Evolutionary conservation across 2,113 vertebrate species (phyloP).

Genomic region (Emydocephalus ijimae): DNA sequence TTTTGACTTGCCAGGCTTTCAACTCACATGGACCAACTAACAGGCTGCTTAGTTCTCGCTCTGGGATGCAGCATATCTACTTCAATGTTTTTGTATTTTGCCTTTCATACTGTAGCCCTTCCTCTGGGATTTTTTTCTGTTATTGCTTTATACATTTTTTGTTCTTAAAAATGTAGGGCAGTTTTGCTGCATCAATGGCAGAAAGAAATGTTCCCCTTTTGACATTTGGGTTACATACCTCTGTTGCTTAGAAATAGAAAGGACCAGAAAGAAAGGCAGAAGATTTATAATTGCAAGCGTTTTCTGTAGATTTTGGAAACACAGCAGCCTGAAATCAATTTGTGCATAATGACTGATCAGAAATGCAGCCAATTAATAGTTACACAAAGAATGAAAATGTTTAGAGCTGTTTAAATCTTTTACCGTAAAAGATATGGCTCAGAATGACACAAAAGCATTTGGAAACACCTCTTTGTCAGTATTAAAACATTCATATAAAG

Average conservation of each 20-base stretch:
- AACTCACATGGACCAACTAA: neutral
- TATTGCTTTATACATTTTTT: neutral
- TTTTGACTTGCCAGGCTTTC: neutral
- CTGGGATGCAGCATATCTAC: neutral
- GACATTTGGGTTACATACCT: slow-evolving; percentile 1
- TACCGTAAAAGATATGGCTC: neutral
- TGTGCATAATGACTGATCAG: neutral
- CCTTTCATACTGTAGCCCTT: neutral
- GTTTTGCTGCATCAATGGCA: slow-evolving; percentile 1
- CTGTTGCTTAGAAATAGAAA: slow-evolving; percentile 27
- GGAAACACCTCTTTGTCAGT: neutral
- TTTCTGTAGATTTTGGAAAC: neutral
- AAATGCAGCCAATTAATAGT: neutral
- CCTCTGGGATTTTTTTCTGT: neutral
- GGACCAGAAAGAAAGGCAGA: neutral
- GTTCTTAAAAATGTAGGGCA: neutral
- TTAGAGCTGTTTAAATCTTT: neutral
- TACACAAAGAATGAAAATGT: neutral
- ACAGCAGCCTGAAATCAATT: neutral
- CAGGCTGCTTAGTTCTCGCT: neutral
- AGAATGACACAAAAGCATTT: neutral
- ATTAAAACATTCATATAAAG: neutral
- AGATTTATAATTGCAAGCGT: neutral
- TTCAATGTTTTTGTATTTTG: neutral
- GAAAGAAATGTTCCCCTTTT: neutral